Evolutionary conservation across 23 tunicate genomes (phyloP), one percentile per base, ranked within the genome.

Genomic region (Diplosoma virens): DNA sequence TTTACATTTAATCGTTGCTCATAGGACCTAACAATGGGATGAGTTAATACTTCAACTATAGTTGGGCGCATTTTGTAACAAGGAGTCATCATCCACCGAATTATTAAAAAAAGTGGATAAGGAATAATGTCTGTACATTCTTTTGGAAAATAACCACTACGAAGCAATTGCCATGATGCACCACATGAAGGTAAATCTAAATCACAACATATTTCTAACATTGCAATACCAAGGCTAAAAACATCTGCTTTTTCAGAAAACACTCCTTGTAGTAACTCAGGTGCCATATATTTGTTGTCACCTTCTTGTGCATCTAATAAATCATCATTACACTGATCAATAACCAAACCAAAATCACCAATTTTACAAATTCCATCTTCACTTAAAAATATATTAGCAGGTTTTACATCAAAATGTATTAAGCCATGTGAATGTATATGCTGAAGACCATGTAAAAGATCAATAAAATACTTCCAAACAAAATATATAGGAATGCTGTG

Each of bases 211-310:
- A 83, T 34, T 65, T 83, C 96, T 26, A 89, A 71, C 32, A 89
- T 56, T 0, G 96, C 79, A 54, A 89, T 89, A 14, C 96, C 96
- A 33, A 89, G 85, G 55, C 96, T 89, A 63, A 83, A 89, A 0
- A 89, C 96, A 32, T 89, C 96, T 20, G 96, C 96, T 52, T 89
- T 89, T 0, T 74, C 68, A 23, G 96, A 54, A 61, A 83, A 89
- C 6, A 78, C 85, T 26, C 85, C 78, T 1, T 78, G 47, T 14
- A 89, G 59, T 37, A 89, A 35, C 37, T 89, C 96, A 7, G 89
- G 85, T 17, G 96, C 96, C 88, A 89, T 89, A 71, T 89, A 89
- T 35, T 79, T 89, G 52, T 89, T 89, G 37, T 89, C 96, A 0
- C 96, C 96, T 66, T 89, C 96, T 34, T 81, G 71, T 23, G 89